These are phyloP conservation scores for Apocrypta bakeri DNA, from an alignment of 1,140 invertebrate genomes.

Conservation along the genomic window DNA sequence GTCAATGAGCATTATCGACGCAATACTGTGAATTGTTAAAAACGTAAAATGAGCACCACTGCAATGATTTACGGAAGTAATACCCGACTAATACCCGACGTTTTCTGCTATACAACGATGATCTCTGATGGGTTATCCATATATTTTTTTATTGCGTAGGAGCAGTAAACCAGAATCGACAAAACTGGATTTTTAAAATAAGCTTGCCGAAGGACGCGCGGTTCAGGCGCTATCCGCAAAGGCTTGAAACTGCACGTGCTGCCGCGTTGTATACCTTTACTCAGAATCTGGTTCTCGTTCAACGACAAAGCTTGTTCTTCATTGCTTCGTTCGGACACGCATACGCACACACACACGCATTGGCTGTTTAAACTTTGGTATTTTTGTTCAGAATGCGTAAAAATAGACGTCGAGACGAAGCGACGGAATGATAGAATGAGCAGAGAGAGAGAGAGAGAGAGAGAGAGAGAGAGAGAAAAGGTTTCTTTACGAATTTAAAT, in stretches of 20 bases:
- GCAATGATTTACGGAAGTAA: too few species aligned
- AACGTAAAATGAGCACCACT: too few species aligned
- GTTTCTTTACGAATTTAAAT: neutral
- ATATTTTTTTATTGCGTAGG: neutral
- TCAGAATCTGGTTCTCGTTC: slow-evolving; percentile 15
- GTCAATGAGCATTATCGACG: too few species aligned
- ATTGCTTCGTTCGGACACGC: slow-evolving; percentile 38
- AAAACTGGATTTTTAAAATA: neutral
- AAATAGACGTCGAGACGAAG: neutral
- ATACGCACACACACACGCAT: too few species aligned
- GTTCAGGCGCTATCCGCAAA: slow-evolving; percentile 17
- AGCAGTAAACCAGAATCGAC: neutral
- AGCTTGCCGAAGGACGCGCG: neutral
- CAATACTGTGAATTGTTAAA: too few species aligned
- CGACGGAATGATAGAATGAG: neutral
- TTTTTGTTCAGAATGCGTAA: slow-evolving; percentile 20
- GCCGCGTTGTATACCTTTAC: neutral
- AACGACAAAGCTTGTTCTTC: slow-evolving; percentile 48
- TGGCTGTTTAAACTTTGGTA: slow-evolving; percentile 22
- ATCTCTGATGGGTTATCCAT: neutral
- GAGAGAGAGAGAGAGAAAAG: neutral
- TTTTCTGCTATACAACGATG: too few species aligned
- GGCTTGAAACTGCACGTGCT: too few species aligned
- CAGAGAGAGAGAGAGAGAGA: too few species aligned
- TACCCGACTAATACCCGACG: too few species aligned